phyloP scores from a whole-genome alignment of 2,888 invertebrate species.

The Isotomurus palustris region DNA sequence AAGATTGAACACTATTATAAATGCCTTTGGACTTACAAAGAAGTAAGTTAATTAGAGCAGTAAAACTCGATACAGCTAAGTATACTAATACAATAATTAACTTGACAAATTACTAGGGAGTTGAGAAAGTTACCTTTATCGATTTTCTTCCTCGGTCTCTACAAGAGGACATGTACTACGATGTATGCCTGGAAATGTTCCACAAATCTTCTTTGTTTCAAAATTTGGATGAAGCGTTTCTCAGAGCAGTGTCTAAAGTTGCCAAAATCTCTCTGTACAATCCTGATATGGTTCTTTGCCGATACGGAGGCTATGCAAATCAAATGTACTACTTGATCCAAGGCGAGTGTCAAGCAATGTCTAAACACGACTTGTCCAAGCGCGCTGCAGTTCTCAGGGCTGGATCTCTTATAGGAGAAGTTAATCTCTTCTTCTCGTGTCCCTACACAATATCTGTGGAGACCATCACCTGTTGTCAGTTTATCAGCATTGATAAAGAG shows the following conservation, averaged over 20 bases:
- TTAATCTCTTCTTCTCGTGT: conserved; percentile 32
- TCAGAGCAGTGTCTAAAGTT: conserved; percentile 24
- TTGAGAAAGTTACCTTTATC: conserved; percentile 18
- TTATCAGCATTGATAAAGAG: conserved; percentile 29
- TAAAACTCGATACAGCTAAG: background rate
- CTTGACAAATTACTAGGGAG: conserved; percentile 22
- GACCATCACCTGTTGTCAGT: conserved; percentile 30
- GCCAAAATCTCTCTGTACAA: conserved; percentile 16
- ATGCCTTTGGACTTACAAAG: conserved; percentile 35
- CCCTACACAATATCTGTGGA: conserved; percentile 28
- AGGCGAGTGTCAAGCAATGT: conserved; percentile 31
- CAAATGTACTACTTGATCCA: conserved; percentile 38
- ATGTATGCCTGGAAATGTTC: conserved; percentile 41
- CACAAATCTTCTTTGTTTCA: conserved; percentile 26
- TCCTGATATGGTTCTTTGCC: conserved; percentile 22
- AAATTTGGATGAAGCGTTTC: conserved; percentile 26
- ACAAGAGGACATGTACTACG: conserved; percentile 30
- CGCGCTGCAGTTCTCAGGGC: conserved; percentile 27
- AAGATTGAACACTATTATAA: conserved; percentile 32
- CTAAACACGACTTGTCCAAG: conserved; percentile 20
- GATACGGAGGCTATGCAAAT: conserved; percentile 20
- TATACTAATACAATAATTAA: background rate
- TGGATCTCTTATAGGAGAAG: conserved; percentile 37
- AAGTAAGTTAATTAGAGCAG: conserved; percentile 2
- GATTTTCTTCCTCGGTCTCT: conserved; percentile 21